Percentiles rank a stretch among this genome's conserved stretches.
These are phyloP conservation scores for Caranx melampygus DNA, from an alignment of 2,113 vertebrate genomes.

Conservation along the genomic window DNA sequence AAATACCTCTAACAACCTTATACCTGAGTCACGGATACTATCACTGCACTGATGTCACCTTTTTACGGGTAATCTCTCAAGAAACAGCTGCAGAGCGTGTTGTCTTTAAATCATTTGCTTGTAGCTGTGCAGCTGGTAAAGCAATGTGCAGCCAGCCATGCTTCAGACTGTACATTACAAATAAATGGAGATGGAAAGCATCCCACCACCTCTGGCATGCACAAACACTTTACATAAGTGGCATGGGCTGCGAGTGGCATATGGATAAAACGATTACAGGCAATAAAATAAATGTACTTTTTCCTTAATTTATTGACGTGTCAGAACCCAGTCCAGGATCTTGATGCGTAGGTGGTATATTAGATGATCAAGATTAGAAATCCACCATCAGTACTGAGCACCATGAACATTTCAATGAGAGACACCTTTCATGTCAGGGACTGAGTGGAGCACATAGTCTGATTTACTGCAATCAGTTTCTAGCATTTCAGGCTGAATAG, in stretches of 20 bases:
- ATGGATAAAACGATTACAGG: constrained; percentile 19
- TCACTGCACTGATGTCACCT: constrained; percentile 56
- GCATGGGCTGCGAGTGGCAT: constrained; percentile 4
- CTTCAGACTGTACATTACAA: constrained; percentile 39
- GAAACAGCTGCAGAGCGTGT: constrained; percentile 50
- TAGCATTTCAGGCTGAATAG: not conserved
- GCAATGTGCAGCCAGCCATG: constrained; percentile 54
- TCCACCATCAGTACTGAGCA: constrained; percentile 1
- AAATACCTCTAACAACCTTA: constrained; percentile 50
- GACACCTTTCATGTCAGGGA: not conserved
- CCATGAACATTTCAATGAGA: constrained; percentile 1
- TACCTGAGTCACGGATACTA: constrained; percentile 45
- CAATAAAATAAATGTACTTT: not conserved
- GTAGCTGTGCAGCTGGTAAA: constrained; percentile 39
- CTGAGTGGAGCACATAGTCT: not conserved
- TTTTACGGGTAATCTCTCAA: constrained; percentile 54
- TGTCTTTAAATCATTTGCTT: constrained; percentile 57
- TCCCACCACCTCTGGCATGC: constrained; percentile 20
- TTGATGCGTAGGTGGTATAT: not conserved
- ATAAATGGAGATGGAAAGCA: constrained; percentile 45
- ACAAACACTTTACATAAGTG: constrained; percentile 47
- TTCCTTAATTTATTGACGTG: constrained; percentile 6
- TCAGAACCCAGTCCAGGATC: not conserved
- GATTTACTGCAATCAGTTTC: not conserved
- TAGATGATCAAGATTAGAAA: constrained; percentile 3